phyloP scores from a whole-genome alignment of 2,797 vertebrate species.

The Falco biarmicus region DNA sequence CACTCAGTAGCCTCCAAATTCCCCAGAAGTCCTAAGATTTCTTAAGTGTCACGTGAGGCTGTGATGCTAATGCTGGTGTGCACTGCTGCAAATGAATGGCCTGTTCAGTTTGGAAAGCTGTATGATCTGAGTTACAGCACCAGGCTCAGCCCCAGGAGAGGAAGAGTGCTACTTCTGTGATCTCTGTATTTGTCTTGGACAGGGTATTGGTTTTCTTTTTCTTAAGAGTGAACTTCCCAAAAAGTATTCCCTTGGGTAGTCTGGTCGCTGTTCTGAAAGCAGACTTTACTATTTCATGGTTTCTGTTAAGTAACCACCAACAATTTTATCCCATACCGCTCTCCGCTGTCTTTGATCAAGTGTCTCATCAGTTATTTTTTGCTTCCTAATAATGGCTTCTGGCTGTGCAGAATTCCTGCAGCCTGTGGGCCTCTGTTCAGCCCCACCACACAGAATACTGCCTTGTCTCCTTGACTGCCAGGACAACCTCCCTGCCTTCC shows the following conservation, averaged over 20 bases:
- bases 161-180: neutral
- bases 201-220: neutral
- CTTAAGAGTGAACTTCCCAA: neutral
- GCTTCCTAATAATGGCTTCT: neutral
- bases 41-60: fast-evolving
- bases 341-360: neutral
- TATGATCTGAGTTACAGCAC: neutral
- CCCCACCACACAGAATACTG: neutral
- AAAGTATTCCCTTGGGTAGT: neutral
- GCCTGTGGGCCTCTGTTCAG: neutral
- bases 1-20: neutral
- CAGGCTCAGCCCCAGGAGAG: neutral
- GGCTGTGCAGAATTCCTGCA: neutral
- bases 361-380: neutral
- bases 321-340: neutral
- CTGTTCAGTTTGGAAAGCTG: neutral
- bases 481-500: neutral
- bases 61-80: neutral
- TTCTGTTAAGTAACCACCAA: neutral
- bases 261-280: neutral
- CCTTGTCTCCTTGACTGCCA: neutral
- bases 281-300: neutral
- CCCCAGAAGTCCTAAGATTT: neutral
- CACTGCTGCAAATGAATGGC: fast-evolving
- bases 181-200: neutral